Evolutionary conservation across 2,113 vertebrate species (phyloP).

Genomic region (Noctilio leporinus): DNA sequence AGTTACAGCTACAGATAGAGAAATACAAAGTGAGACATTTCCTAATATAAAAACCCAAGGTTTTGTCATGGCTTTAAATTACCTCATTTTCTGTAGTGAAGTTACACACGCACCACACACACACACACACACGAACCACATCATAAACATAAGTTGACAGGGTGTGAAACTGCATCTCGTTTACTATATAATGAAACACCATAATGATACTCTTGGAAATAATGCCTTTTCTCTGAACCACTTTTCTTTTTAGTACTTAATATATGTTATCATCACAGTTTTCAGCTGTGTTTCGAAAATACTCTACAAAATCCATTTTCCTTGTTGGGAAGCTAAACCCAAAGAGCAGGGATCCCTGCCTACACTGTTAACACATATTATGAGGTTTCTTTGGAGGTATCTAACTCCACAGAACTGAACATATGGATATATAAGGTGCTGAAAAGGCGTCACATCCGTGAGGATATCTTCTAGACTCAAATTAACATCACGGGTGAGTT

Average conservation of each 20-base stretch:
- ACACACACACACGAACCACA: neutral
- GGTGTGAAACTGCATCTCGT: constrained; percentile 12
- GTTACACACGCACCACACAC: neutral
- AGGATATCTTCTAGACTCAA: neutral
- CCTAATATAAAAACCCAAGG: neutral
- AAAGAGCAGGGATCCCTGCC: neutral
- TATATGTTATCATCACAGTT: constrained; percentile 29
- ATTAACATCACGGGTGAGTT: neutral
- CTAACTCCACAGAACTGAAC: neutral
- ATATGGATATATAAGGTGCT: neutral
- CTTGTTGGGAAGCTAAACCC: constrained; percentile 24
- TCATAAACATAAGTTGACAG: constrained; percentile 34
- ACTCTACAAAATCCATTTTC: constrained; percentile 29
- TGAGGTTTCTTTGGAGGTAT: neutral
- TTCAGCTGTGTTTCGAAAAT: constrained; percentile 41
- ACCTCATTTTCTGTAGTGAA: neutral
- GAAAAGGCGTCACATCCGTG: neutral
- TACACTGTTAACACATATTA: neutral
- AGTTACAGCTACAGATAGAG: neutral
- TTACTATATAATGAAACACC: constrained; percentile 41
- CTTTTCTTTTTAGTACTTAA: constrained; percentile 50
- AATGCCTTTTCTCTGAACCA: constrained; percentile 27
- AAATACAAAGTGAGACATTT: neutral
- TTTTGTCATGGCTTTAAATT: constrained; percentile 1
- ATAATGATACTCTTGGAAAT: constrained; percentile 41